Percentiles rank a stretch among this genome's conserved stretches.
These are phyloP conservation scores for Drosophila macrospina DNA, from an alignment of 2,888 invertebrate species.

Conservation along the genomic window DNA sequence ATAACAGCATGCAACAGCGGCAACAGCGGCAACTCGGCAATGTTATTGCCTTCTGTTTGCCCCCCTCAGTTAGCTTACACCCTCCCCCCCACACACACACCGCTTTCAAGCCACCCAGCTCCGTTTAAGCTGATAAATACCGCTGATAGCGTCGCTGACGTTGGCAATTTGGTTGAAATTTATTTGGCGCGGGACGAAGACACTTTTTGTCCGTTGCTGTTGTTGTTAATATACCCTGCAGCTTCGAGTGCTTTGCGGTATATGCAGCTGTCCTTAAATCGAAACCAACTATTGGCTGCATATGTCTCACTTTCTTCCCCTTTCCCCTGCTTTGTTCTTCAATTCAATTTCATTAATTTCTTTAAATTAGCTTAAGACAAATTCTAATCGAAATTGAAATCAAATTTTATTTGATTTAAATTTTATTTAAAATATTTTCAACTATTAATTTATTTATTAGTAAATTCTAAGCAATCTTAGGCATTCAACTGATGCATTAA, in stretches of 20 bases:
- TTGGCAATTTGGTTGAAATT: slow-evolving; percentile 80
- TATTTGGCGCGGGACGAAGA: slow-evolving; percentile 63
- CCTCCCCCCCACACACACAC: slow-evolving; percentile 3
- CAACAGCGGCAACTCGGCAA: slow-evolving; percentile 34
- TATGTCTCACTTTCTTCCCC: background rate
- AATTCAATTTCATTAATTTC: no score
- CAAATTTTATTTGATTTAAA: no score
- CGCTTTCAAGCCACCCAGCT: background rate
- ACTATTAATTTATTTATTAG: no score
- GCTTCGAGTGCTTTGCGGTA: no score
- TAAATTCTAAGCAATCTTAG: no score
- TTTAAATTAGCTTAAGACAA: no score
- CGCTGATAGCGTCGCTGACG: slow-evolving; percentile 78
- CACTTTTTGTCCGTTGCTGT: slow-evolving; percentile 16
- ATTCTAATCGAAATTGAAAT: no score
- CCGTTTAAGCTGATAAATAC: slow-evolving; percentile 70
- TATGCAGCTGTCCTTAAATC: no score
- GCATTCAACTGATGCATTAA: no score
- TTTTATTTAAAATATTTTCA: no score
- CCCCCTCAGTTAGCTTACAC: background rate
- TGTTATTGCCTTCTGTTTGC: slow-evolving; percentile 32
- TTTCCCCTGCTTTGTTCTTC: no score
- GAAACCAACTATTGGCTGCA: background rate
- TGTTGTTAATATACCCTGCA: background rate
- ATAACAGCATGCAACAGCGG: slow-evolving; percentile 53